Conservation (phyloP, 2,797 vertebrate species). For the Malurus leucopterus region DNA sequence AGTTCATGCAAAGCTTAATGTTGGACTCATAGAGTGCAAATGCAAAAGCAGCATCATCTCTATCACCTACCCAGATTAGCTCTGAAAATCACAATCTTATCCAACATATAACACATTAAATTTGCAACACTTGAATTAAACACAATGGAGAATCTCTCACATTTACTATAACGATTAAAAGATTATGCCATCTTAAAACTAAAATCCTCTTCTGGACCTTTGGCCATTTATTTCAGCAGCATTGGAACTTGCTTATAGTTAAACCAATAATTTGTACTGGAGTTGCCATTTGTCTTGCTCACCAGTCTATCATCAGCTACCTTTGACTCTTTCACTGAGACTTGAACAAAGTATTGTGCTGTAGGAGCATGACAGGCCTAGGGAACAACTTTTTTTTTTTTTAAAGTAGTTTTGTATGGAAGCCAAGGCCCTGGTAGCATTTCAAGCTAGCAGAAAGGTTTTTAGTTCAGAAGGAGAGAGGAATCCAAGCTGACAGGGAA, state of each 20-base stretch:
- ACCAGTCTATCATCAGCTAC: neutral
- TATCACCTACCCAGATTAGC: neutral
- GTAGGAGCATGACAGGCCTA: neutral
- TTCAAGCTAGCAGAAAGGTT: neutral
- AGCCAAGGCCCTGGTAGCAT: neutral
- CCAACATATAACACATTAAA: neutral
- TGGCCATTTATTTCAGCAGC: neutral
- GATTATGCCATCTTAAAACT: neutral
- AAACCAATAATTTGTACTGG: neutral
- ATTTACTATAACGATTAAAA: slow-evolving; percentile 14
- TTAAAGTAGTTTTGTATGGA: neutral
- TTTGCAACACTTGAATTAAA: neutral
- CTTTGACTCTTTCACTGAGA: neutral
- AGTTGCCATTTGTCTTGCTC: neutral
- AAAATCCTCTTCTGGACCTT: neutral
- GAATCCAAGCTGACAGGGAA: neutral
- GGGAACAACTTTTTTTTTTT: neutral
- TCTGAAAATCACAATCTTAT: neutral
- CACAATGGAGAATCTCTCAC: neutral
- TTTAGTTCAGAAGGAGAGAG: neutral
- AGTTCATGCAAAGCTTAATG: neutral
- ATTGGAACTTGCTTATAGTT: neutral
- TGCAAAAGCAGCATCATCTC: neutral
- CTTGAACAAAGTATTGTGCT: neutral
- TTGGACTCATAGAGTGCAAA: neutral